Evolutionary conservation across 2,113 vertebrate genomes (phyloP).

Genomic region (Spea bombifrons): DNA sequence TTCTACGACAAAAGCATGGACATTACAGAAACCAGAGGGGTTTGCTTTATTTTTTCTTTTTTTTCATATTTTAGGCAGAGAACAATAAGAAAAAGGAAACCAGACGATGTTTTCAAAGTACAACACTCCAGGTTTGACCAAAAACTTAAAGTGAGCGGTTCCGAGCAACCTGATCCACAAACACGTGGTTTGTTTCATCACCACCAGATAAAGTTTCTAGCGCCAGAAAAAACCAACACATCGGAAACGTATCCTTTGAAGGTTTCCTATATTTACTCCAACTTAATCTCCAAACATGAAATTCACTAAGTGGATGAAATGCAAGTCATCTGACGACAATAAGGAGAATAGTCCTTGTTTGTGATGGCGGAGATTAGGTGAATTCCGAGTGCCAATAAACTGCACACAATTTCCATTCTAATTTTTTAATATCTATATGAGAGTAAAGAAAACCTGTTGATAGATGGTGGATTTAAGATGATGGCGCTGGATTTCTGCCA

Average conservation of each 20-base stretch:
- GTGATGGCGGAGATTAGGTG: background rate
- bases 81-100: too few species aligned
- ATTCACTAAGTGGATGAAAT: conserved; percentile 6
- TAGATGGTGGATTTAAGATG: conserved; percentile 56
- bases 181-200: too few species aligned
- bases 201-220: too few species aligned
- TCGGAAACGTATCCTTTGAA: conserved; percentile 24
- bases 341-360: background rate
- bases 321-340: conserved; percentile 3
- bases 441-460: conserved; percentile 52
- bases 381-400: conserved; percentile 9
- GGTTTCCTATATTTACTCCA: conserved; percentile 10
- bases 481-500: conserved; percentile 60
- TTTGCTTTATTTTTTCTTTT: too few species aligned
- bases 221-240: conserved; percentile 14
- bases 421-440: conserved; percentile 36
- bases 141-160: too few species aligned
- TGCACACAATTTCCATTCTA: conserved; percentile 39
- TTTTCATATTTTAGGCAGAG: too few species aligned
- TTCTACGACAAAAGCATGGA: too few species aligned
- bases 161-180: too few species aligned
- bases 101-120: too few species aligned
- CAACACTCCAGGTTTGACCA: too few species aligned
- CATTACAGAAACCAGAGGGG: too few species aligned
- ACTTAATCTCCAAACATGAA: conserved; percentile 14